Conservation (phyloP, 1,140 invertebrate genomes). For the Alviniconcha marisindica region DNA sequence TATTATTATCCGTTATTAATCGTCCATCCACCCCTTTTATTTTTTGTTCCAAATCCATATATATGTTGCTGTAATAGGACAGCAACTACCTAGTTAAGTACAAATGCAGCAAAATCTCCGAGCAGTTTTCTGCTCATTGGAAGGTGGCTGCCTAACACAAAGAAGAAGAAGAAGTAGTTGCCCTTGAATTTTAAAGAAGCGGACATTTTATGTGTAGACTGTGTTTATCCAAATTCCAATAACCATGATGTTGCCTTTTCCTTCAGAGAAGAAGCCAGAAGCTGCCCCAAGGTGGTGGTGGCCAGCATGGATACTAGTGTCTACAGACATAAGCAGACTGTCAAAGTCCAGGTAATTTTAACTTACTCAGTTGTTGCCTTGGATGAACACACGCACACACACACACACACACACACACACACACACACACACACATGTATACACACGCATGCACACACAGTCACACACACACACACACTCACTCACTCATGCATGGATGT, state of each 20-base stretch:
- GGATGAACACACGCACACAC: not conserved
- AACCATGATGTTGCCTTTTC: not conserved
- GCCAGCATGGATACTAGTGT: slow-evolving; percentile 76
- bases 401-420: not conserved
- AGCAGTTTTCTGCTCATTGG: too few species aligned
- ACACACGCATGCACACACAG: not conserved
- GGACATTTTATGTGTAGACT: too few species aligned
- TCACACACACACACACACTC: not conserved
- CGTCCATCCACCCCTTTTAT: not conserved
- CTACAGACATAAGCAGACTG: slow-evolving; percentile 74
- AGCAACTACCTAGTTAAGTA: too few species aligned
- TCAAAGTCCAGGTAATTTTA: slow-evolving; percentile 66
- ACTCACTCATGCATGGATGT: not conserved
- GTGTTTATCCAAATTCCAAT: too few species aligned
- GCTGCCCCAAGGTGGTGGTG: slow-evolving; percentile 78
- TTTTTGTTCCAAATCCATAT: too few species aligned
- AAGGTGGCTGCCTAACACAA: too few species aligned
- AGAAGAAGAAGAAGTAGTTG: too few species aligned
- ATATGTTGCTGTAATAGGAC: too few species aligned
- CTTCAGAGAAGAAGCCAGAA: slow-evolving; percentile 78
- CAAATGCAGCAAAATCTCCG: too few species aligned
- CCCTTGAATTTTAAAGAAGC: too few species aligned
- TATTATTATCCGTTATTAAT: too few species aligned
- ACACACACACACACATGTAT: not conserved
- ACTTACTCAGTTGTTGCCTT: not conserved